Percentiles rank a stretch among this genome's conserved stretches.
These are phyloP conservation scores for Drosophila insularis DNA, from an alignment of 1,140 invertebrate genomes.

Conservation along the genomic window DNA sequence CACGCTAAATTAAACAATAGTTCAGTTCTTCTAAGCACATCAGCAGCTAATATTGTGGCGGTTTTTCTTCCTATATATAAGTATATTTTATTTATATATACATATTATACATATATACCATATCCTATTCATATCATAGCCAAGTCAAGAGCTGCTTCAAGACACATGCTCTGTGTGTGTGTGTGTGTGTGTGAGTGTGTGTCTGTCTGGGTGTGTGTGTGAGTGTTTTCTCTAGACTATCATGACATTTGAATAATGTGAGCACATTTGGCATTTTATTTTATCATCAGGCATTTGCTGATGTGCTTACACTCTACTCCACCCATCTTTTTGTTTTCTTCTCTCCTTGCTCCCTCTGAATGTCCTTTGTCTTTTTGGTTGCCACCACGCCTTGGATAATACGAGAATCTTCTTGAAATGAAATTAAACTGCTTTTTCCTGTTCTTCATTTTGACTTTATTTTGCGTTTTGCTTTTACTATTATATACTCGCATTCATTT, in stretches of 20 bases:
- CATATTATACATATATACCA: not conserved
- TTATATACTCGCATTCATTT: constrained; percentile 66
- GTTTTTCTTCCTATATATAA: constrained; percentile 12
- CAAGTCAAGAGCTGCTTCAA: constrained; percentile 5
- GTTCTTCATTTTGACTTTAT: constrained; percentile 29
- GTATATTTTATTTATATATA: constrained; percentile 22
- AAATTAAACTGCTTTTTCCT: constrained; percentile 66
- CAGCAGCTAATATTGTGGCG: constrained; percentile 31
- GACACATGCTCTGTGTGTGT: constrained; percentile 17
- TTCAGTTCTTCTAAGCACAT: constrained; percentile 27
- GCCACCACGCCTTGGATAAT: not conserved
- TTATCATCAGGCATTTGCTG: constrained; percentile 76
- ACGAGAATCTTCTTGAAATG: constrained; percentile 36
- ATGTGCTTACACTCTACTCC: constrained; percentile 52
- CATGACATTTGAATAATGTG: constrained; percentile 77
- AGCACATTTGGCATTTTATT: constrained; percentile 79
- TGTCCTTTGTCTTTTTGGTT: constrained; percentile 6
- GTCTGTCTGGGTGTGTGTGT: not conserved
- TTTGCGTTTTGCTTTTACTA: constrained; percentile 63
- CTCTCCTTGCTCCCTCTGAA: not conserved
- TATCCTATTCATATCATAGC: not conserved
- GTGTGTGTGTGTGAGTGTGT: not conserved
- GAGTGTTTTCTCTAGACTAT: constrained; percentile 59
- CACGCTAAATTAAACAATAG: constrained; percentile 52
- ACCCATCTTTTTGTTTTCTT: not conserved